A percentile compares a stretch with the other conserved stretches of the same genome.
Conservation (phyloP, 2,888 invertebrate genomes). For the Andrena chrysosceles region DNA sequence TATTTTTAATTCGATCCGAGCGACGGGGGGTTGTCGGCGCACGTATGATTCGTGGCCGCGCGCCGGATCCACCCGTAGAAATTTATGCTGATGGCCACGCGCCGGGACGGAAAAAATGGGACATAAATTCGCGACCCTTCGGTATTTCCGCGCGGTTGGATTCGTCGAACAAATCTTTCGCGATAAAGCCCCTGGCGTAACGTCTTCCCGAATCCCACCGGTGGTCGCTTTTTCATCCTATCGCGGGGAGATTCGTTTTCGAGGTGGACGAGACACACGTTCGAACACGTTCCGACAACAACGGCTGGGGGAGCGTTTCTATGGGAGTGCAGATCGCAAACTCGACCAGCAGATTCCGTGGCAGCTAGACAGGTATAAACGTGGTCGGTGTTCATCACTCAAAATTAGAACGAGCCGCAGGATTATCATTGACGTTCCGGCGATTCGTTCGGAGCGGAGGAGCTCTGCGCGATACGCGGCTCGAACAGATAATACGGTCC, state of each 20-base stretch:
- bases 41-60: slow-evolving; percentile 48
- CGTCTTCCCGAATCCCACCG: background rate
- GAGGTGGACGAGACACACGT: background rate
- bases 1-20: slow-evolving; percentile 63
- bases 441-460: slow-evolving; percentile 46
- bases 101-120: slow-evolving; percentile 25
- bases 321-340: background rate
- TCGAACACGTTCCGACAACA: slow-evolving; percentile 13
- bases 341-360: background rate
- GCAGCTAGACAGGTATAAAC: slow-evolving; percentile 23
- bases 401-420: slow-evolving; percentile 46
- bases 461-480: slow-evolving; percentile 50
- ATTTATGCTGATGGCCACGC: slow-evolving; percentile 41
- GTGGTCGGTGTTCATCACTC: slow-evolving; percentile 38
- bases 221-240: too few relatives aligned
- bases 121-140: slow-evolving; percentile 40
- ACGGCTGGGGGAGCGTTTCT: slow-evolving; percentile 8
- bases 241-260: background rate
- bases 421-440: slow-evolving; percentile 66
- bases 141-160: slow-evolving; percentile 13
- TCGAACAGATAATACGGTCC: slow-evolving; percentile 62
- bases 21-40: slow-evolving; percentile 41
- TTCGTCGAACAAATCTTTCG: slow-evolving; percentile 21
- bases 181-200: slow-evolving; percentile 4
- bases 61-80: slow-evolving; percentile 13